Evolutionary conservation across 2,113 vertebrate species (phyloP).

Genomic region (Copsychus sechellarum): DNA sequence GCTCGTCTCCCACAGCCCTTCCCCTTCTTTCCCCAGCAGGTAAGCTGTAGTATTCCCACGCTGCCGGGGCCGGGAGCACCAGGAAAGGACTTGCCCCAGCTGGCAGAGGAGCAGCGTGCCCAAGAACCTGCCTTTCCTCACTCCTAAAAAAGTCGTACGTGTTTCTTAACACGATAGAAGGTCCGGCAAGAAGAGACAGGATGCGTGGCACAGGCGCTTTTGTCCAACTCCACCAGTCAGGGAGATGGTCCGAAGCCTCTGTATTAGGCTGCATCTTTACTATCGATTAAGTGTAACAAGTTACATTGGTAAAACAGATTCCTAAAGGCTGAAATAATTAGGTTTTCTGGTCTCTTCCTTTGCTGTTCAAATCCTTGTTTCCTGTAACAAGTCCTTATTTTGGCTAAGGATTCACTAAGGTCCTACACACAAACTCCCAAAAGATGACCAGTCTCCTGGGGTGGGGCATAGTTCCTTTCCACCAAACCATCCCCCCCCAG

Average conservation of each 20-base stretch:
- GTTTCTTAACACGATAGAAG: accelerated
- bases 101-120: neutral
- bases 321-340: neutral
- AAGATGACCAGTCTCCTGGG: neutral
- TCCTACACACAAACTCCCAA: neutral
- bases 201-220: accelerated
- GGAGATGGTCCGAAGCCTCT: neutral
- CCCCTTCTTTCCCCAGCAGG: neutral
- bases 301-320: accelerated
- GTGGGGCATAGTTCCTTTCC: neutral
- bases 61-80: neutral
- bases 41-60: neutral
- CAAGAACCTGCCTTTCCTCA: neutral
- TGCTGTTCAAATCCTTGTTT: neutral
- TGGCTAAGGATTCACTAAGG: neutral
- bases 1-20: too few relatives aligned
- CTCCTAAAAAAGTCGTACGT: neutral
- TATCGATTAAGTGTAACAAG: too few relatives aligned
- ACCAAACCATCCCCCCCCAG: neutral
- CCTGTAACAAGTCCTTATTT: neutral
- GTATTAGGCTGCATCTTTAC: too few relatives aligned
- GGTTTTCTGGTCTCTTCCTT: neutral
- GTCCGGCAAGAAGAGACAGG: too few relatives aligned
- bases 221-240: neutral
- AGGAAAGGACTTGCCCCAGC: neutral